These are phyloP conservation scores for Enteromius anoplus DNA, from an alignment of 2,797 vertebrate species.

Conservation along the genomic window DNA sequence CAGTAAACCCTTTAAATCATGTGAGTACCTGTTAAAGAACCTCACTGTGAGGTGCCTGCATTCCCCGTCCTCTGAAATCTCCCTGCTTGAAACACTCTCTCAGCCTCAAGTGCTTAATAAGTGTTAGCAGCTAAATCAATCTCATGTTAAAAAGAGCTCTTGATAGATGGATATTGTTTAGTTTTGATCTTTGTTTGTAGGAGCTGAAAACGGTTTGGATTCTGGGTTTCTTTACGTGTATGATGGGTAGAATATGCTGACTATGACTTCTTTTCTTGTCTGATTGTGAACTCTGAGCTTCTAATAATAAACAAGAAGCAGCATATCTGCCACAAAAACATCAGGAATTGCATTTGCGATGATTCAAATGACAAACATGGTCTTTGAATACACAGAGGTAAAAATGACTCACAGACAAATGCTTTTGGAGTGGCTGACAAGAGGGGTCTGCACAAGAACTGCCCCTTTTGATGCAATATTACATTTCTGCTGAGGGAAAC, in stretches of 20 bases:
- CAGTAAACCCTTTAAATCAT: constrained; percentile 67
- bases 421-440: background rate
- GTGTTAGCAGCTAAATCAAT: constrained; percentile 55
- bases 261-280: background rate
- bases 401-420: background rate
- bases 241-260: constrained; percentile 3
- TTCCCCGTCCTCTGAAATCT: constrained; percentile 45
- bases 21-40: constrained; percentile 67
- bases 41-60: constrained; percentile 48
- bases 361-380: background rate
- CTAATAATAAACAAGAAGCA: background rate
- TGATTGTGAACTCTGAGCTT: constrained; percentile 10
- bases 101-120: constrained; percentile 49
- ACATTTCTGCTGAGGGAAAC: constrained; percentile 17
- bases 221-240: constrained; percentile 5
- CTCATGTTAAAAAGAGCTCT: constrained; percentile 39
- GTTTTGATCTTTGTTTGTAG: constrained; percentile 27
- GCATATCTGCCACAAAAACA: background rate
- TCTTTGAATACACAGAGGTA: background rate
- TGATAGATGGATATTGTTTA: constrained; percentile 29
- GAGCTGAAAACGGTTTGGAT: constrained; percentile 8
- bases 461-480: constrained; percentile 27
- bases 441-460: constrained; percentile 29
- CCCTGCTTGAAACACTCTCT: constrained; percentile 44
- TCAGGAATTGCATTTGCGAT: background rate